Conservation (phyloP, 2,888 invertebrate species). For the Lamproptera curius region DNA sequence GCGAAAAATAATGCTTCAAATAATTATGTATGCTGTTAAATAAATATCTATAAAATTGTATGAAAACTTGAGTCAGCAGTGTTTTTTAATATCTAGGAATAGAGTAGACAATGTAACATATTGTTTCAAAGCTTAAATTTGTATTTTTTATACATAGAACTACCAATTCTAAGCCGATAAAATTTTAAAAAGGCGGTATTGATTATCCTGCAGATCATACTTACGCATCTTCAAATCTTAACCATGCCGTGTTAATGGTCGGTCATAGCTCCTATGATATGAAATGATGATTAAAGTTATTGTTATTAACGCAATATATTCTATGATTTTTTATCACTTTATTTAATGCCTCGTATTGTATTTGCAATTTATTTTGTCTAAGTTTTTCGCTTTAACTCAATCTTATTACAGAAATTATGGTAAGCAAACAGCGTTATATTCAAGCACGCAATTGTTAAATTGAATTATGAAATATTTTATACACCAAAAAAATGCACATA, state of each 20-base stretch:
- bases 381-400: background rate
- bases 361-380: background rate
- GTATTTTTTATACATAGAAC: constrained; percentile 29
- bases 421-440: background rate
- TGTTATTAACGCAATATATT: no score
- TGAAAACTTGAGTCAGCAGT: no score
- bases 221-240: constrained; percentile 30
- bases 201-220: constrained; percentile 39
- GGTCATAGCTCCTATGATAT: constrained; percentile 36
- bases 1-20: no score
- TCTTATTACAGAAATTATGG: background rate
- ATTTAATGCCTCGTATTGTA: background rate
- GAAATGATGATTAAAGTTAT: background rate
- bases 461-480: no score
- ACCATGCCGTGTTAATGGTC: constrained; percentile 41
- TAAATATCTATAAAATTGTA: no score
- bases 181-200: constrained; percentile 29
- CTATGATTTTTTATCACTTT: no score
- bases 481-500: no score
- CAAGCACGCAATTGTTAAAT: no score
- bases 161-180: constrained; percentile 47
- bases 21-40: no score
- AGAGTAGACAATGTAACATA: no score
- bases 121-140: no score
- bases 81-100: no score